Evolutionary conservation across 1,140 invertebrate species (phyloP), one percentile per base, ranked within the genome.

Genomic region (Epicauta chinensis): DNA sequence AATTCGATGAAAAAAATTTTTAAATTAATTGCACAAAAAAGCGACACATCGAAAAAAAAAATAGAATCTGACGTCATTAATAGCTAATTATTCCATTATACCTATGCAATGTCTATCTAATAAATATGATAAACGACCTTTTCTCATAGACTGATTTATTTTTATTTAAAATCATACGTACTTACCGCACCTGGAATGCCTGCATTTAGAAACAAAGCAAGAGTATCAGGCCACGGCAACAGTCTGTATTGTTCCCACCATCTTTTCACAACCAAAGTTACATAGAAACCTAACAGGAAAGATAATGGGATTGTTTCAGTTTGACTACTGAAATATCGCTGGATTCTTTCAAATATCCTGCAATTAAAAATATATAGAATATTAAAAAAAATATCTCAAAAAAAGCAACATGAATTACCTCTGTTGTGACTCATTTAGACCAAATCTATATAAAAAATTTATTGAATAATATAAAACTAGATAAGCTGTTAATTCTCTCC

Each of bases 201-300:
- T 0, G 91, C 89, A 62, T 87, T 91, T 64, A 94, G 86, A 70
- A 91, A 92, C 23, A 93, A 79, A 2, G 89, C 89, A 48, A 93
- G 73, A 45, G 89, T 90, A 70, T 94, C 91, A 0, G 91, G 91
- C 89, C 91, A 92, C 13, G 91, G 91, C 51, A 94, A 73, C 59
- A 93, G 74, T 72, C 87, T 81, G 72, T 91, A 93, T 65, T 93
- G 89, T 63, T 92, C 89, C 90, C 90, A 93, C 89, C 89, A 96
- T 65, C 92, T 76, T 62, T 87, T 89, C 41, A 94, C 91, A 16
- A 95, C 86, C 52, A 95, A 76, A 57, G 82, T 89, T 34, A 96
- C 91, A 73, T 95, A 96, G 76, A 96, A 96, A 56, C 91, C 92
- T 45, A 96, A 78, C 10, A 95, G 90, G 75, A 96, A 95, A 9